Percentiles rank a stretch among this genome's conserved stretches.
Evolutionary conservation across 2,797 vertebrate genomes (phyloP).

Genomic region (Anolis apletophallus): DNA sequence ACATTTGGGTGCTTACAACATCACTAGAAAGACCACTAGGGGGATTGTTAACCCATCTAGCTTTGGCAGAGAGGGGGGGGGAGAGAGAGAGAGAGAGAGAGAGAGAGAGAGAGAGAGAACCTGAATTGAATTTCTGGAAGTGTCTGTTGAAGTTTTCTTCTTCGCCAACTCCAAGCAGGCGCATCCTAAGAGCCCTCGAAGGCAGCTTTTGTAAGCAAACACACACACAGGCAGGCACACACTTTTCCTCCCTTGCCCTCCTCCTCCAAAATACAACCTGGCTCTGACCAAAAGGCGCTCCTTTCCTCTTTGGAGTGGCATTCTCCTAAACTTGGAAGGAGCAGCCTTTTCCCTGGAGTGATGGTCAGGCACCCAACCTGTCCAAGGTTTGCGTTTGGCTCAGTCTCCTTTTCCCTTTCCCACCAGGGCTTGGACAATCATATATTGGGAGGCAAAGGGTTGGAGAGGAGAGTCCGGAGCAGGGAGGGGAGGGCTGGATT

Average conservation of each 20-base stretch:
- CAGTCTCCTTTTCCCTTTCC: constrained; percentile 7
- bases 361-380: constrained; percentile 13
- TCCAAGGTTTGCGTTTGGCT: not conserved
- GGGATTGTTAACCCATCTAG: constrained; percentile 63
- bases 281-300: not conserved
- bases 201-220: constrained; percentile 45
- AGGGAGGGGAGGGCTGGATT: not conserved
- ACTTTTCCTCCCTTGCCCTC: not conserved
- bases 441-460: constrained; percentile 40
- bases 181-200: constrained; percentile 29
- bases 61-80: too few species aligned
- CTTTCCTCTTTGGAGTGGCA: not conserved
- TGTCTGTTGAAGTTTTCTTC: constrained; percentile 4
- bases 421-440: constrained; percentile 12
- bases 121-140: constrained; percentile 43
- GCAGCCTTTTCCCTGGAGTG: constrained; percentile 3
- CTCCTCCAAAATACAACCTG: not conserved
- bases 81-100: too few species aligned
- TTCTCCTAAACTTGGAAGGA: constrained; percentile 53
- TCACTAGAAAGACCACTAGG: constrained; percentile 60
- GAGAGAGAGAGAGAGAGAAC: too few species aligned
- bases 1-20: not conserved
- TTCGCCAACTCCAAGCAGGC: constrained; percentile 52
- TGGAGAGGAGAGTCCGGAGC: not conserved
- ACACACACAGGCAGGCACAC: not conserved